Percentiles rank a stretch among this genome's conserved stretches.
These are phyloP conservation scores for Manis pentadactyla DNA, from an alignment of 2,797 vertebrate genomes.

Conservation along the genomic window DNA sequence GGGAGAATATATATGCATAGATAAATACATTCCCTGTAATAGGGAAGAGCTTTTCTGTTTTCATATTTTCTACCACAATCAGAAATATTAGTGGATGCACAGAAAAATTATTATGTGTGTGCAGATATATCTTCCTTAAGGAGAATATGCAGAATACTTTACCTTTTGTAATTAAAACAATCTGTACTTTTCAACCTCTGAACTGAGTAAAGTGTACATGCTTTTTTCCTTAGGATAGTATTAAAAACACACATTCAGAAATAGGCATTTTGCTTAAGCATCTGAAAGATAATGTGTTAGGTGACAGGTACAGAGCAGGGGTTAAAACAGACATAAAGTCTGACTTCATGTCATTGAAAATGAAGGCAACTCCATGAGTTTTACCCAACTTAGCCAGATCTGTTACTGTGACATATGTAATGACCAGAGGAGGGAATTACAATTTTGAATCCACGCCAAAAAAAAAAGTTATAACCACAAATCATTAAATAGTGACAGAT, in stretches of 20 bases:
- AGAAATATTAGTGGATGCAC: background rate
- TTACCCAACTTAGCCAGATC: too few relatives aligned
- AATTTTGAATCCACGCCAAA: background rate
- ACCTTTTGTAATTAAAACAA: background rate
- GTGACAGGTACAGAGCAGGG: background rate
- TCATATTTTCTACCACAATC: background rate
- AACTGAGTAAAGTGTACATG: background rate
- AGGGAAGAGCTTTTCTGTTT: background rate
- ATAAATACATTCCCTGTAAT: background rate
- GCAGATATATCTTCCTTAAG: background rate
- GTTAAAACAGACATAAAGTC: background rate
- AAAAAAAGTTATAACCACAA: background rate
- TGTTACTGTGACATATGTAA: too few relatives aligned
- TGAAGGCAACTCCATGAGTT: background rate
- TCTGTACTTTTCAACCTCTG: background rate
- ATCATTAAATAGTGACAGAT: background rate
- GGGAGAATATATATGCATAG: background rate
- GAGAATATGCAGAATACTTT: background rate
- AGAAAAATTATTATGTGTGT: background rate
- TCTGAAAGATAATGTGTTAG: background rate
- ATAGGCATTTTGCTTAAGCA: background rate
- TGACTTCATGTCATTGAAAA: background rate
- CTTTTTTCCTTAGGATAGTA: background rate
- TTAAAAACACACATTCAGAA: background rate
- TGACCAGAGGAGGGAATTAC: background rate